Evolutionary conservation across 2,797 vertebrate species (phyloP), one percentile per base, ranked within the genome.

Genomic region (Nothura maculosa): DNA sequence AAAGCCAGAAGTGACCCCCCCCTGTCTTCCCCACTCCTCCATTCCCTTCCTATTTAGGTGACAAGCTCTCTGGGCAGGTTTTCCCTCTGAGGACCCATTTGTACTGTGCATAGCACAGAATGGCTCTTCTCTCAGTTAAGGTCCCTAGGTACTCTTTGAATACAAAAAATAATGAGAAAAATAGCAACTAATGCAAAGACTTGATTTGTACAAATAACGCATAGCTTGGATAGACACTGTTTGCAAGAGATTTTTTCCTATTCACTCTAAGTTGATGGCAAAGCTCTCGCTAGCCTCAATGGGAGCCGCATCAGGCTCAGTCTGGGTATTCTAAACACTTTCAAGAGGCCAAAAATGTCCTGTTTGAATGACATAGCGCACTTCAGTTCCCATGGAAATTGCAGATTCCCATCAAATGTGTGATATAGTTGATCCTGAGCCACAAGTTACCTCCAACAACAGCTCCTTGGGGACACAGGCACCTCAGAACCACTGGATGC

Each of bases 241-340:
- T 92, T 88, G 72, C 87, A 82, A 93, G 62, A 81, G 85, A 88
- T 66, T 87, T 92, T 95, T 97, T 95, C 83, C 93, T 92, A 48
- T 57, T 89, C 38, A n/a, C 47, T 22, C 63, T 83, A 93, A 91
- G 27, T n/a, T 67, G 54, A 90, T 94, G 91, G 89, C 90, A 97
- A 93, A 88, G 54, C 19, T 94, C 85, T 89, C 78, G 58, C 58
- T 81, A 76, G 50, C 57, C 58, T 91, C 84, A 93, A 57, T 25
- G 54, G 95, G 28, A 95, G 60, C 64, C 93, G 69, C 60, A 89
- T 91, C 61, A 90, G 63, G 63, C 77, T 58, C 8, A 1, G 81
- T 16, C 24, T 87, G 14, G 21, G 24, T 55, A 86, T 42, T 60
- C 58, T 55, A 48, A 90, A 91, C 73, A 75, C 45, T 70, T 94